Percentiles rank a stretch among this genome's conserved stretches.
Evolutionary conservation across 2,888 invertebrate species (phyloP).

Genomic region (Rotaria sp.): DNA sequence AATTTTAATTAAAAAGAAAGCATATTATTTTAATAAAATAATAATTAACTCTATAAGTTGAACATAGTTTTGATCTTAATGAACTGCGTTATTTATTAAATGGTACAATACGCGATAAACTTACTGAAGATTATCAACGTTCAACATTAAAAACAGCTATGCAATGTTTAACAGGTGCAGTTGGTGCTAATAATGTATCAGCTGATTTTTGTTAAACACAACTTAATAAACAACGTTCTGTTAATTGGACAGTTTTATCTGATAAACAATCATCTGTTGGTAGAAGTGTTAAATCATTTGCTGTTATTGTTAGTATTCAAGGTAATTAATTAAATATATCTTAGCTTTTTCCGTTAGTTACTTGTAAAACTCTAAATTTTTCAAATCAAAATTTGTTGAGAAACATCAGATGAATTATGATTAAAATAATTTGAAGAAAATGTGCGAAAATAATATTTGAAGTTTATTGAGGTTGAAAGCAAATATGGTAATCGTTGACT

Average conservation of each 20-base stretch:
- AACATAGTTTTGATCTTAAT: not conserved
- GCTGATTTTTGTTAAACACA: not conserved
- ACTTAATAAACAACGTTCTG: not conserved
- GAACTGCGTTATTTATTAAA: not conserved
- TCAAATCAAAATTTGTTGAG: too few relatives aligned
- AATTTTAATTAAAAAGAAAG: too few relatives aligned
- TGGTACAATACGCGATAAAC: not conserved
- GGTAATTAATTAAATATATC: too few relatives aligned
- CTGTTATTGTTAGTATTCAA: not conserved
- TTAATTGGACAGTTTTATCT: not conserved
- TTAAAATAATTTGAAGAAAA: too few relatives aligned
- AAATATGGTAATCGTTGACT: too few relatives aligned
- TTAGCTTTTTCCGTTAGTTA: too few relatives aligned
- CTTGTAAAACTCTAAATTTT: too few relatives aligned
- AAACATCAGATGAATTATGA: too few relatives aligned
- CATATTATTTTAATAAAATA: too few relatives aligned
- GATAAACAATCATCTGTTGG: not conserved
- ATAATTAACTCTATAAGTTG: too few relatives aligned
- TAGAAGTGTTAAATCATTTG: constrained; percentile 11
- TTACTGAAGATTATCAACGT: not conserved
- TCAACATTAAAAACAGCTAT: not conserved
- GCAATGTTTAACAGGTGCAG: not conserved
- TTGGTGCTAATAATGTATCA: not conserved
- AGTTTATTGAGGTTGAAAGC: too few relatives aligned
- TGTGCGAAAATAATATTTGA: too few relatives aligned